A percentile compares a stretch with the other conserved stretches of the same genome.
These are phyloP conservation scores for Uloborus diversus DNA, from an alignment of 1,140 invertebrate genomes.

Conservation along the genomic window DNA sequence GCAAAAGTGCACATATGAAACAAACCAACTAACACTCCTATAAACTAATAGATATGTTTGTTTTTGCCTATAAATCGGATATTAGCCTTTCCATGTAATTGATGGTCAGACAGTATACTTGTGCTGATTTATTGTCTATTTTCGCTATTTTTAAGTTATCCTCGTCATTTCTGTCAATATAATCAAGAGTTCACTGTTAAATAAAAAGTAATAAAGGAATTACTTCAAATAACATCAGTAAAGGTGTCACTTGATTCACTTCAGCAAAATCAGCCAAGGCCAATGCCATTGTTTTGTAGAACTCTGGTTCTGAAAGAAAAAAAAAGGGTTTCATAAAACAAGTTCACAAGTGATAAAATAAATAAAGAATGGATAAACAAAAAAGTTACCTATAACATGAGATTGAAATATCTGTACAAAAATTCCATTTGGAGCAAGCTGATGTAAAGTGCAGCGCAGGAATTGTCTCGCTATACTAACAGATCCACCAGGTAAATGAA, in stretches of 20 bases:
- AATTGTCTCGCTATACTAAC: slow-evolving; percentile 96
- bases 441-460: slow-evolving; percentile 93
- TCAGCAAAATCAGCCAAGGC: slow-evolving; percentile 97
- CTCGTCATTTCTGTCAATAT: too few species aligned
- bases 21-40: too few species aligned
- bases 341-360: neutral
- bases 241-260: slow-evolving; percentile 90
- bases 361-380: slow-evolving; percentile 9
- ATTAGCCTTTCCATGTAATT: too few species aligned
- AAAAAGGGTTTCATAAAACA: neutral
- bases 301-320: slow-evolving; percentile 72
- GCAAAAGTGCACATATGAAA: too few species aligned
- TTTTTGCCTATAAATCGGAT: too few species aligned
- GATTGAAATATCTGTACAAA: slow-evolving; percentile 96
- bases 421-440: slow-evolving; percentile 93
- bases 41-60: too few species aligned
- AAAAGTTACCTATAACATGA: slow-evolving; percentile 76
- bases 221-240: slow-evolving; percentile 90
- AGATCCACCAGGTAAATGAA: slow-evolving; percentile 86
- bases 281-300: slow-evolving; percentile 92
- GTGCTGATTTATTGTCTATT: too few species aligned
- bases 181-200: too few species aligned
- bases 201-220: too few species aligned
- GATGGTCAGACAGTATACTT: too few species aligned
- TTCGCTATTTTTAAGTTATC: too few species aligned